phyloP scores from a whole-genome alignment of 2,797 vertebrate species.

The Lithobates sylvaticus region DNA sequence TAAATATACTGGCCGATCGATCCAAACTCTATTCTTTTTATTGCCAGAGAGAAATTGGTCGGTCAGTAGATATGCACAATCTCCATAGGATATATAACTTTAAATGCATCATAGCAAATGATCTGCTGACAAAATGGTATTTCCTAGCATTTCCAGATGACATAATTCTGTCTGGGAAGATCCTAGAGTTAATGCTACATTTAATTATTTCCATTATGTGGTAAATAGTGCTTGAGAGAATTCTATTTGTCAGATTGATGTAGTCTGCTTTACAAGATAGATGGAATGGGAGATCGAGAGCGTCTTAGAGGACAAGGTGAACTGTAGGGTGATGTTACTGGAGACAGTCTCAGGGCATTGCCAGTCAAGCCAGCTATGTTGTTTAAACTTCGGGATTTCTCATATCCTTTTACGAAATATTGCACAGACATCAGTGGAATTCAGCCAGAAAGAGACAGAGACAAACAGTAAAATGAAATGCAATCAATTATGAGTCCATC shows the following conservation, averaged over 20 bases:
- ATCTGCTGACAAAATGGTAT: constrained; percentile 71
- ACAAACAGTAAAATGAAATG: constrained; percentile 82
- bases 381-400: constrained; percentile 97
- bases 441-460: constrained; percentile 84
- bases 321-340: constrained; percentile 91
- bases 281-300: constrained; percentile 92
- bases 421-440: constrained; percentile 86
- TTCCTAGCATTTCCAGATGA: constrained; percentile 71
- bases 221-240: constrained; percentile 71
- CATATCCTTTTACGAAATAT: constrained; percentile 91
- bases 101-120: constrained; percentile 70
- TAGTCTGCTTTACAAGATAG: constrained; percentile 87
- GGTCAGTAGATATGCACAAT: constrained; percentile 72
- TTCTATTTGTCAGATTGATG: constrained; percentile 71
- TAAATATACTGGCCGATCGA: constrained; percentile 79
- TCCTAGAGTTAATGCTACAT: constrained; percentile 72
- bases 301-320: constrained; percentile 93
- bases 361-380: constrained; percentile 92
- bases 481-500: constrained; percentile 69
- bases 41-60: constrained; percentile 79
- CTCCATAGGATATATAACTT: constrained; percentile 69
- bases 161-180: constrained; percentile 71
- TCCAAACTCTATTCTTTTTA: constrained; percentile 76
- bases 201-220: constrained; percentile 71
- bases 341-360: constrained; percentile 92